phyloP scores from a whole-genome alignment of 2,888 invertebrate species.

The Rhingia campestris region DNA sequence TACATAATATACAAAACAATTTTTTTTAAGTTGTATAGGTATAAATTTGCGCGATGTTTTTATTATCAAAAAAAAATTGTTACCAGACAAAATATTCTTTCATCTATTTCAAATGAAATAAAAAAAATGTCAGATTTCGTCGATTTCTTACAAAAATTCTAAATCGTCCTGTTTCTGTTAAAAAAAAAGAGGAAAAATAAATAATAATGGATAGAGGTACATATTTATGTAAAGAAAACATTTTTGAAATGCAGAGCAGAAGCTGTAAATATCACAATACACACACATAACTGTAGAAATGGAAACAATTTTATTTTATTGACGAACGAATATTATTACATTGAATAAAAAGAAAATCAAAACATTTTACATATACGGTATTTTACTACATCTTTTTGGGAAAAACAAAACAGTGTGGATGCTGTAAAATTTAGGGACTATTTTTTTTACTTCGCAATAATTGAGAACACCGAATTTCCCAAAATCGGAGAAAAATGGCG shows the following conservation, averaged over 20 bases:
- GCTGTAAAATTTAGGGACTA: too few relatives aligned
- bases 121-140: slow-evolving; percentile 29
- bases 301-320: slow-evolving; percentile 67
- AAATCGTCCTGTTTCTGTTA: slow-evolving; percentile 51
- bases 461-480: too few relatives aligned
- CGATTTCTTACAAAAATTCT: slow-evolving; percentile 41
- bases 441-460: too few relatives aligned
- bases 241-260: slow-evolving; percentile 32
- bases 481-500: too few relatives aligned
- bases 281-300: slow-evolving; percentile 34
- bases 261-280: slow-evolving; percentile 52
- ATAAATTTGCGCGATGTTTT: neutral
- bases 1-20: slow-evolving; percentile 38
- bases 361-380: slow-evolving; percentile 30
- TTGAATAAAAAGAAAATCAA: slow-evolving; percentile 63
- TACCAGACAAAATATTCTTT: slow-evolving; percentile 26
- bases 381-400: slow-evolving; percentile 12
- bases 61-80: slow-evolving; percentile 23
- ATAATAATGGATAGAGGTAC: slow-evolving; percentile 35
- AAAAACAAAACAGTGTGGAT: too few relatives aligned
- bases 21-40: slow-evolving; percentile 27
- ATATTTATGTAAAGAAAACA: slow-evolving; percentile 56
- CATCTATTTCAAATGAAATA: slow-evolving; percentile 1
- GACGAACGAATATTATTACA: slow-evolving; percentile 65
- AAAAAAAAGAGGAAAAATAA: slow-evolving; percentile 21